phyloP scores from a whole-genome alignment of 2,888 invertebrate genomes.

The Pristionchus fissidentatus region DNA sequence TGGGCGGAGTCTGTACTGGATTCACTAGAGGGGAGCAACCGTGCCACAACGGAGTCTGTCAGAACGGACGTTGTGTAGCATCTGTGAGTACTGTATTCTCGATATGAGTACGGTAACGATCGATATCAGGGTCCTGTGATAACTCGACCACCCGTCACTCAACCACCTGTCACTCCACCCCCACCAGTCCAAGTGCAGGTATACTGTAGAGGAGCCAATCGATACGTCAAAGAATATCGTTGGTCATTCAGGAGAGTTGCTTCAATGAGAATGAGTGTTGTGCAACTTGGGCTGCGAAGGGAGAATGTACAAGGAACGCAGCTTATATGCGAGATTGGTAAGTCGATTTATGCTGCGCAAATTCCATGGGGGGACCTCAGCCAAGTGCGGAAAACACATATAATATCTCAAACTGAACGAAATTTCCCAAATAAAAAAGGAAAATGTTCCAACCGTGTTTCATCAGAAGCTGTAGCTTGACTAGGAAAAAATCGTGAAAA shows the following conservation, averaged over 20 bases:
- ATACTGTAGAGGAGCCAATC: not conserved
- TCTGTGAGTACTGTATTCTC: slow-evolving; percentile 5
- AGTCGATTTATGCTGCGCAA: not conserved
- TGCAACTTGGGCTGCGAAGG: slow-evolving; percentile 35
- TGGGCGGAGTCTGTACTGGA: slow-evolving; percentile 37
- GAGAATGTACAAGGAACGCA: slow-evolving; percentile 48
- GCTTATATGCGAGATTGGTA: slow-evolving; percentile 50
- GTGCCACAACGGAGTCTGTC: slow-evolving; percentile 43
- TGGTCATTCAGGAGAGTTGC: slow-evolving; percentile 46
- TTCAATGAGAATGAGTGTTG: slow-evolving; percentile 52
- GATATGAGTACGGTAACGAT: not conserved
- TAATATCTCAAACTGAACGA: too few relatives aligned
- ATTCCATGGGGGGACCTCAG: too few relatives aligned
- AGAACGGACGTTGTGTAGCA: slow-evolving; percentile 47
- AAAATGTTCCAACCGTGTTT: too few relatives aligned
- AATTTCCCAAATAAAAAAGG: too few relatives aligned
- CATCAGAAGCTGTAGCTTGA: too few relatives aligned
- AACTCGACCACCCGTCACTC: slow-evolving; percentile 27
- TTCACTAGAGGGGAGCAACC: slow-evolving; percentile 22
- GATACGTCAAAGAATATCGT: not conserved
- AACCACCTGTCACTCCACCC: not conserved
- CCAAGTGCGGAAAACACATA: too few relatives aligned
- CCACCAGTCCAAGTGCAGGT: slow-evolving; percentile 24
- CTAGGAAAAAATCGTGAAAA: too few relatives aligned
- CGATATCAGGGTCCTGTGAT: not conserved